Percentiles rank a stretch among this genome's conserved stretches.
Conservation (phyloP, 2,113 vertebrate genomes). For the Sceloporus tristichus region DNA sequence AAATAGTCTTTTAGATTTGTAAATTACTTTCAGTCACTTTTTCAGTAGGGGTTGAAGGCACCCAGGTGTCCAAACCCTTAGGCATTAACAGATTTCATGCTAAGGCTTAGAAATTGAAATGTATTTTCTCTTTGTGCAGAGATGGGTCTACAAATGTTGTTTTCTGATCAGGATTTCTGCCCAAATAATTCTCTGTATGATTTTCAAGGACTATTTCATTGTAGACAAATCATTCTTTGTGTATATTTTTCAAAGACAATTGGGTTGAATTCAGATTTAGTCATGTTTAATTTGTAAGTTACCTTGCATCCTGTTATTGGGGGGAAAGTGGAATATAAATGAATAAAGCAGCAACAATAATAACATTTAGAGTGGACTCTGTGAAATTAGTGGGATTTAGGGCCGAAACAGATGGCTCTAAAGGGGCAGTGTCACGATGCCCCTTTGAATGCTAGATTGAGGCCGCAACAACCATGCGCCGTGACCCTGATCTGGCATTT, state of each 20-base stretch:
- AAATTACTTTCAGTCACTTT: conserved; percentile 6
- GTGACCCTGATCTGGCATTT: too few species aligned
- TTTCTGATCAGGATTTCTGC: neutral
- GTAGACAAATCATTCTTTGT: too few species aligned
- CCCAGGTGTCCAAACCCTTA: neutral
- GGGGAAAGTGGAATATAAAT: too few species aligned
- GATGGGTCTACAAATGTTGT: neutral
- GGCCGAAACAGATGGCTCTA: too few species aligned
- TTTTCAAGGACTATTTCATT: neutral
- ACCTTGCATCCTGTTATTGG: too few species aligned
- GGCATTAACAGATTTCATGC: neutral
- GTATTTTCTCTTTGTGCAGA: neutral
- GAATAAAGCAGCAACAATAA: too few species aligned
- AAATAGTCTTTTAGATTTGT: conserved; percentile 5
- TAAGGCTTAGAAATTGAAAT: neutral
- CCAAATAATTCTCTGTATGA: neutral
- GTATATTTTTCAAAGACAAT: neutral
- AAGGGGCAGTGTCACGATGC: too few species aligned
- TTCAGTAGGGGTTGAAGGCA: neutral
- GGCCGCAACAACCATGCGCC: too few species aligned
- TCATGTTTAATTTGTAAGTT: too few species aligned
- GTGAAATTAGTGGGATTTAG: too few species aligned
- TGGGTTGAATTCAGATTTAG: neutral
- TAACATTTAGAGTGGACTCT: neutral
- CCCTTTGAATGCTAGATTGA: too few species aligned